A percentile compares a stretch with the other conserved stretches of the same genome.
Conservation (phyloP, 2,888 invertebrate genomes). For the Arctia plantaginis region DNA sequence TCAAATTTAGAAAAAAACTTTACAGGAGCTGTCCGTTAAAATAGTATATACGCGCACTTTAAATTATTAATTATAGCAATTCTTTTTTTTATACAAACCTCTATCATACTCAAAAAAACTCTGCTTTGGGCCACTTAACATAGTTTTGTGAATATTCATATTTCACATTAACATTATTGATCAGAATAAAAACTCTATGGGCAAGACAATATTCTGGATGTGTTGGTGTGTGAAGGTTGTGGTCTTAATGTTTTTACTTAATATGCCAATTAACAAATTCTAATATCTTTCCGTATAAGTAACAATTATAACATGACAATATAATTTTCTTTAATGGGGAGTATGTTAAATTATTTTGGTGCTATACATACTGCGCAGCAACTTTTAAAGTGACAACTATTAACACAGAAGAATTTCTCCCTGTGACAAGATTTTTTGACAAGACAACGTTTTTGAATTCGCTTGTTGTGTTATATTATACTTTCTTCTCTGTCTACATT, state of each 20-base stretch:
- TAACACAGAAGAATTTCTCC: not conserved
- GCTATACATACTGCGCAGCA: too few relatives aligned
- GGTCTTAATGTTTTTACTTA: slow-evolving; percentile 42
- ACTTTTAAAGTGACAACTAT: not conserved
- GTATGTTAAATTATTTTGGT: not conserved
- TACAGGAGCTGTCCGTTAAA: not conserved
- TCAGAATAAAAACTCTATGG: slow-evolving; percentile 28
- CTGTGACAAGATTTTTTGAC: not conserved
- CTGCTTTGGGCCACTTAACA: slow-evolving; percentile 7
- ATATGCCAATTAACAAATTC: slow-evolving; percentile 38
- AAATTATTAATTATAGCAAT: not conserved
- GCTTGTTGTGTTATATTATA: not conserved
- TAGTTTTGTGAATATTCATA: slow-evolving; percentile 38
- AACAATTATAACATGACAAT: not conserved
- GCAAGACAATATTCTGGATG: slow-evolving; percentile 35
- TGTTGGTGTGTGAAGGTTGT: slow-evolving; percentile 46
- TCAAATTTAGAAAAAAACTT: too few relatives aligned
- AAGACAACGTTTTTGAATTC: not conserved
- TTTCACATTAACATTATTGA: slow-evolving; percentile 14
- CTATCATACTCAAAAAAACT: not conserved
- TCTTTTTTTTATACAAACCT: not conserved
- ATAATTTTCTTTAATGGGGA: not conserved
- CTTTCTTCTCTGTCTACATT: not conserved
- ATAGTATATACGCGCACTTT: not conserved
- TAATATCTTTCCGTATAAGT: slow-evolving; percentile 14